These are phyloP conservation scores for Meloe dianella DNA, from an alignment of 2,888 invertebrate genomes.

Conservation along the genomic window DNA sequence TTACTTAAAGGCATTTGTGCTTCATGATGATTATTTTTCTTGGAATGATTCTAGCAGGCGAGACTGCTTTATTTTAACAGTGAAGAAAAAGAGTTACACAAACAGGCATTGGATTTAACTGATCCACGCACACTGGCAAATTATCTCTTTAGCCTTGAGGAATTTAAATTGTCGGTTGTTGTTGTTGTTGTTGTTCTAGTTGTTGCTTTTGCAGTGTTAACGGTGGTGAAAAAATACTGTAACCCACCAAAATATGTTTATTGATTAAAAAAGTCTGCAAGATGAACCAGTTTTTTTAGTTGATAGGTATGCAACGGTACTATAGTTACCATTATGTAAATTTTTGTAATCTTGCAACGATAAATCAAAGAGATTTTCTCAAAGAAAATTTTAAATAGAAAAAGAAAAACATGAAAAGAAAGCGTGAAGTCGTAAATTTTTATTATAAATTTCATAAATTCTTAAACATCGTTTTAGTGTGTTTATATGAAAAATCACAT, in stretches of 20 bases:
- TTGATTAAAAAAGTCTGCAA: not conserved
- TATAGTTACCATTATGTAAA: slow-evolving; percentile 10
- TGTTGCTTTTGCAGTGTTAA: not conserved
- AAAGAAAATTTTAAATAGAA: not conserved
- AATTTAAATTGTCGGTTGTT: slow-evolving; percentile 22
- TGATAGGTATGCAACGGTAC: slow-evolving; percentile 2
- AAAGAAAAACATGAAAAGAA: not conserved
- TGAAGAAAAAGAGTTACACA: slow-evolving; percentile 25
- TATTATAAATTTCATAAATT: not conserved
- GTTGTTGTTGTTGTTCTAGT: not conserved
- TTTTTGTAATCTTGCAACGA: not conserved
- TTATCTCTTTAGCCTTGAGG: slow-evolving; percentile 30
- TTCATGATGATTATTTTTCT: slow-evolving; percentile 24
- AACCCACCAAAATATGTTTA: not conserved
- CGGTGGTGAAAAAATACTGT: slow-evolving; percentile 11
- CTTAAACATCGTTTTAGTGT: not conserved
- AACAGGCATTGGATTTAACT: slow-evolving; percentile 32
- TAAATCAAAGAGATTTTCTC: not conserved
- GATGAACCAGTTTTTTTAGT: slow-evolving; percentile 1
- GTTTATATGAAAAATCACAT: slow-evolving; percentile 9
- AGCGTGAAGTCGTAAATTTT: slow-evolving; percentile 1
- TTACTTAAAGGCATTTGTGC: slow-evolving; percentile 1
- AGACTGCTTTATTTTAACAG: slow-evolving; percentile 26
- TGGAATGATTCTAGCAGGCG: slow-evolving; percentile 19
- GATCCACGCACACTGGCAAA: slow-evolving; percentile 37